phyloP scores from a whole-genome alignment of 2,888 invertebrate species.

The Drosophila siamana region DNA sequence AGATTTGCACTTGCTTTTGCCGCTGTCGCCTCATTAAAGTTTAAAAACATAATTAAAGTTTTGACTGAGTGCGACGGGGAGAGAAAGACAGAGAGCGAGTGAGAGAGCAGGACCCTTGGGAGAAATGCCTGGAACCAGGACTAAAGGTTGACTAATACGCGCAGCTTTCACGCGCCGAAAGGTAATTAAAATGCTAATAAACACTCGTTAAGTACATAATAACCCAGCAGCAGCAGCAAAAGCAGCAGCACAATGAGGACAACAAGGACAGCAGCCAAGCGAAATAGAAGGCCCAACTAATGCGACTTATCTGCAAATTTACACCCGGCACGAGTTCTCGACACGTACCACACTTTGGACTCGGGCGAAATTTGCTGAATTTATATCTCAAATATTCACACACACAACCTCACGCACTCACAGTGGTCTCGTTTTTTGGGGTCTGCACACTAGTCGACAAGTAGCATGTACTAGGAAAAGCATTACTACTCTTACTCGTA shows the following conservation, averaged over 20 bases:
- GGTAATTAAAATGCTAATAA: constrained; percentile 82
- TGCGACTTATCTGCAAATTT: constrained; percentile 78
- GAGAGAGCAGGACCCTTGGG: constrained; percentile 38
- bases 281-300: constrained; percentile 62
- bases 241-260: constrained; percentile 27
- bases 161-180: constrained; percentile 76
- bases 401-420: not conserved
- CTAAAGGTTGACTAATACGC: constrained; percentile 72
- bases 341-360: constrained; percentile 60
- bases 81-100: not conserved
- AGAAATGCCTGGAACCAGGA: constrained; percentile 36
- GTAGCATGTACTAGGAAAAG: constrained; percentile 9
- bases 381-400: constrained; percentile 68
- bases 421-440: constrained; percentile 21
- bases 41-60: constrained; percentile 78
- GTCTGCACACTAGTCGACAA: constrained; percentile 24
- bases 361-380: constrained; percentile 61
- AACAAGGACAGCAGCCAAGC: constrained; percentile 13
- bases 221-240: constrained; percentile 50
- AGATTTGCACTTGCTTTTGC: constrained; percentile 29
- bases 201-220: constrained; percentile 77
- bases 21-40: constrained; percentile 65
- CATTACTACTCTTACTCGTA: constrained; percentile 18
- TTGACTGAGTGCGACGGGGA: constrained; percentile 38
- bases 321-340: constrained; percentile 58